Percentiles rank a stretch among this genome's conserved stretches.
These are phyloP conservation scores for Tiliqua scincoides DNA, from an alignment of 2,113 vertebrate species.

Conservation along the genomic window DNA sequence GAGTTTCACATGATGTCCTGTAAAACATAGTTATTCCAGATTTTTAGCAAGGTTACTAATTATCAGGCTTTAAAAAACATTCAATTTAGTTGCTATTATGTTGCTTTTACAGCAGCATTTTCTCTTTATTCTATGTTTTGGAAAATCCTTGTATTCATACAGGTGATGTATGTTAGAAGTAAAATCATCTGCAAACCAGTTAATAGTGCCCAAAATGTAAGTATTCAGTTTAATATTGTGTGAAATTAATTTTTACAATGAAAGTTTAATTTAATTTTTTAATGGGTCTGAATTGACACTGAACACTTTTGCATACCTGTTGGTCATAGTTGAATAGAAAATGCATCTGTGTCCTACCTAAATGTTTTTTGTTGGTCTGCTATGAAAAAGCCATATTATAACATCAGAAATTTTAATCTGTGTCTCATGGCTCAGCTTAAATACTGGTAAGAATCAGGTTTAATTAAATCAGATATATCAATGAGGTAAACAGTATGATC, in stretches of 20 bases:
- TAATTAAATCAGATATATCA: background rate
- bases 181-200: background rate
- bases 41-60: background rate
- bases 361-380: background rate
- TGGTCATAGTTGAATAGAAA: background rate
- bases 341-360: background rate
- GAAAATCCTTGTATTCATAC: background rate
- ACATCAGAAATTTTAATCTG: background rate
- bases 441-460: background rate
- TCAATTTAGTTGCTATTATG: background rate
- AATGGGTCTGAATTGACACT: background rate
- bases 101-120: background rate
- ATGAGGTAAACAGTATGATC: background rate
- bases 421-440: background rate
- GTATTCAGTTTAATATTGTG: background rate
- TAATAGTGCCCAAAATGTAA: background rate
- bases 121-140: background rate
- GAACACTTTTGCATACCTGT: background rate
- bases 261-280: background rate
- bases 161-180: background rate
- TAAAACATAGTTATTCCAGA: conserved; percentile 1
- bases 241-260: conserved; percentile 18
- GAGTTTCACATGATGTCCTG: background rate
- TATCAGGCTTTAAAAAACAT: background rate
- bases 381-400: background rate